Evolutionary conservation across 2,113 vertebrate genomes (phyloP).

Genomic region (Psophia crepitans): DNA sequence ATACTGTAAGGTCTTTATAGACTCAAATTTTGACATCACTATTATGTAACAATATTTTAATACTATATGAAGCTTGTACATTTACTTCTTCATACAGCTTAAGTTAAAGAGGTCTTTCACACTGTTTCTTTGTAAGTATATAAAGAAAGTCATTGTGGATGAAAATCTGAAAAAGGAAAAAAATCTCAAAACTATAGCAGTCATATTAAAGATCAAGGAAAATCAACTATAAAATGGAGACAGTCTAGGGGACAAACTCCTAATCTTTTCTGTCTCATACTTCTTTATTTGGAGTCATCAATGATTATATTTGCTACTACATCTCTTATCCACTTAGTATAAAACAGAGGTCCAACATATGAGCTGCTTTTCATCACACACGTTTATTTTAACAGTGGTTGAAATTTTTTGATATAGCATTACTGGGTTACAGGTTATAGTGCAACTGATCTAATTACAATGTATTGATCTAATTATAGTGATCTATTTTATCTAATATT

Average conservation of each 20-base stretch:
- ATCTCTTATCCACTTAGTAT: background rate
- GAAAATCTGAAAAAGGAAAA: background rate
- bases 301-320: background rate
- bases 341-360: background rate
- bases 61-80: background rate
- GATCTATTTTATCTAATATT: background rate
- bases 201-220: background rate
- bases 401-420: background rate
- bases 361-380: background rate
- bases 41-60: background rate
- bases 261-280: background rate
- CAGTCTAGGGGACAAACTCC: background rate
- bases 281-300: background rate
- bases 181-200: background rate
- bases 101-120: background rate
- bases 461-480: background rate
- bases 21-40: background rate
- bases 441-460: background rate
- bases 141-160: background rate
- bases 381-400: background rate
- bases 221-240: background rate
- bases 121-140: background rate
- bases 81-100: background rate
- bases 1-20: background rate
- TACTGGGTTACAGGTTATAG: background rate